Base-by-base conservation (phyloP, 2,113 vertebrate species). In the Myxocyprinus asiaticus region DNA sequence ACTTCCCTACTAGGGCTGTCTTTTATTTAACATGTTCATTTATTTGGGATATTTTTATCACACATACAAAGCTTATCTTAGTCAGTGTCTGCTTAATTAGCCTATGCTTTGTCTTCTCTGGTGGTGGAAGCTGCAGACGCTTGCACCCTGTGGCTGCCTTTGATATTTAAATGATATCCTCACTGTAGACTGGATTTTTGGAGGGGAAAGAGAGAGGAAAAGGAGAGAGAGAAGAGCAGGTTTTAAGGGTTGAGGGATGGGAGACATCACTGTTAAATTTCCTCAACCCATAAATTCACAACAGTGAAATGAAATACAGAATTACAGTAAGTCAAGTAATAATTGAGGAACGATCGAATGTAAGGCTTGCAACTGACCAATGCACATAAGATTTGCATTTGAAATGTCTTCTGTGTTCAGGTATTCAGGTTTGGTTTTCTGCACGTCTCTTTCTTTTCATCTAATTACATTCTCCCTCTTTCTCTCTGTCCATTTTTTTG, bases 101-200 rank as follows among this genome's bases (percentile, higher is more conserved):
- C 1, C 1, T 33, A 85, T 82, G 78, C 86, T 85, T 85, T 84
- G 81, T 91, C 85, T 85, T 76, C 81, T 51, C 73, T 56, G 67
- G 67, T 65, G 69, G 67, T 80, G 69, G 79, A 85, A 69, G 72
- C 76, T 33, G 22, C 22, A 33, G 22, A 33, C 22, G 22, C 22
- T 33, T 33, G 1, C 22, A 33, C 22, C 22, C 83, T 78, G 68
- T 58, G 76, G 81, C 83, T 84, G 56, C 56, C 86, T 90, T 89
- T 90, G 83, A 89, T 91, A 88, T 91, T 89, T 80, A 88, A 90
- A 90, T 87, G 76, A 87, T 84, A 83, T 74, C 80, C 42, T 17
- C 78, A 79, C 56, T 78, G 64, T 78, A 33, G 22, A 33, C 22
- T 33, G 22, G 22, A 33, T 33, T 33, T 33, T 33, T 33, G 22